Evolutionary conservation across 2,113 vertebrate species (phyloP).

Genomic region (Apodemus sylvaticus): DNA sequence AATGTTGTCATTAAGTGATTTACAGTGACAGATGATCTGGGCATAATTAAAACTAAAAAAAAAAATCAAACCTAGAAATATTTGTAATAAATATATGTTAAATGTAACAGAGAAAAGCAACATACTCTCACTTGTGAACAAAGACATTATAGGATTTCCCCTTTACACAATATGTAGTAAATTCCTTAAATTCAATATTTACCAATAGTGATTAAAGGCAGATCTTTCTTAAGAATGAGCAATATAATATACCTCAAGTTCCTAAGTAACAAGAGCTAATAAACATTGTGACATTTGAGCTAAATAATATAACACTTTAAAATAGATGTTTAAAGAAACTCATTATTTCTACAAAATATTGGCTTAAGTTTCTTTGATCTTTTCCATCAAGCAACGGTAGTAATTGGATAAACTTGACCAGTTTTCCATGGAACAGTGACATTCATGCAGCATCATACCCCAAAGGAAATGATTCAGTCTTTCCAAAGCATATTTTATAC

Average conservation of each 20-base stretch:
- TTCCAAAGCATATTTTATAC: not conserved
- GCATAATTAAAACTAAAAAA: not conserved
- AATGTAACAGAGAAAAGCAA: not conserved
- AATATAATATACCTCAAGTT: not conserved
- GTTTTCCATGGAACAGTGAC: not conserved
- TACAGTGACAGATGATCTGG: not conserved
- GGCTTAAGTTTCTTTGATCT: not conserved
- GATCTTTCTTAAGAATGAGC: not conserved
- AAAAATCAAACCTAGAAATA: not conserved
- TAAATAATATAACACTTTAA: not conserved
- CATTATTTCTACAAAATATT: not conserved
- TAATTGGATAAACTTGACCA: not conserved
- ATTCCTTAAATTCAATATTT: not conserved
- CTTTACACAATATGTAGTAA: not conserved
- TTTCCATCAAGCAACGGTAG: not conserved
- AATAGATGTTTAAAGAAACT: not conserved
- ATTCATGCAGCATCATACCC: not conserved
- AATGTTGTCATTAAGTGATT: not conserved
- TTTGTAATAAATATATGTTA: not conserved
- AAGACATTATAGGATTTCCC: not conserved
- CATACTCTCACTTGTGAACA: not conserved
- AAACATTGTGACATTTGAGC: not conserved
- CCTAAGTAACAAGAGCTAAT: not conserved
- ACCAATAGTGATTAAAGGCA: not conserved
- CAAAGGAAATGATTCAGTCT: not conserved